Conservation (phyloP, 2,888 invertebrate genomes). For the Crematogaster levior region DNA sequence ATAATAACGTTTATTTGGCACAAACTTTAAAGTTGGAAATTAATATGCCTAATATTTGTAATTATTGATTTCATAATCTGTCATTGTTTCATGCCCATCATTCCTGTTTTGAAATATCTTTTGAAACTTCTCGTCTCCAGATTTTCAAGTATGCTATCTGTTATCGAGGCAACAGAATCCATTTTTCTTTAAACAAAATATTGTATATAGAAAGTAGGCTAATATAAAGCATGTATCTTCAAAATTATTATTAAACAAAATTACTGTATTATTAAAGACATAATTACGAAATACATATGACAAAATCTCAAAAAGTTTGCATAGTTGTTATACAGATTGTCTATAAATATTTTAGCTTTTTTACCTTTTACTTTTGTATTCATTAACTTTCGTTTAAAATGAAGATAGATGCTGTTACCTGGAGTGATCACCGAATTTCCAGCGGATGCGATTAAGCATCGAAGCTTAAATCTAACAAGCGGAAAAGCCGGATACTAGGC, state of each 20-base stretch:
- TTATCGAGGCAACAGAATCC: constrained; percentile 31
- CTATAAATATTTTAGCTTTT: background rate
- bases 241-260: background rate
- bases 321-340: background rate
- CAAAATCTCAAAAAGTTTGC: background rate
- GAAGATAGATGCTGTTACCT: constrained; percentile 37
- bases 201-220: background rate
- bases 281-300: background rate
- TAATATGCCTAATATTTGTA: background rate
- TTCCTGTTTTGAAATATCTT: constrained; percentile 33
- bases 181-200: background rate
- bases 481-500: constrained; percentile 64
- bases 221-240: background rate
- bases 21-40: constrained; percentile 6
- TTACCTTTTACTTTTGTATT: background rate
- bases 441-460: constrained; percentile 64
- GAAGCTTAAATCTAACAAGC: constrained; percentile 73
- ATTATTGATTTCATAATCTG: constrained; percentile 6
- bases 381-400: background rate
- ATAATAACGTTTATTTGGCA: background rate
- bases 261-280: background rate
- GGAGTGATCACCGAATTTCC: constrained; percentile 36
- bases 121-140: constrained; percentile 8
- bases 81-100: constrained; percentile 43
- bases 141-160: constrained; percentile 13